Conservation (phyloP, 2,797 vertebrate species). For the Graptemys geographica region DNA sequence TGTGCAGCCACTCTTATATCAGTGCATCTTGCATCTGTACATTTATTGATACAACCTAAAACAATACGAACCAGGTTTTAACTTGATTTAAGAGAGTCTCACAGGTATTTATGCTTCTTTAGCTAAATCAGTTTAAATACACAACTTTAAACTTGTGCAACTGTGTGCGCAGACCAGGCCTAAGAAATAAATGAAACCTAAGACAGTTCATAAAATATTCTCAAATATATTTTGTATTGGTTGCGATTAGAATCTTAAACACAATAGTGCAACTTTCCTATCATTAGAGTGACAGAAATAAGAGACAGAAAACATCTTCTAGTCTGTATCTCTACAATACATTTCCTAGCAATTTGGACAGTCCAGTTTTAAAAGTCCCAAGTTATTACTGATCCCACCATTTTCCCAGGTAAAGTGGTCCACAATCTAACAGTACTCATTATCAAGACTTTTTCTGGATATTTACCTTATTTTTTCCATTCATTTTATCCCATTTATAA, state of each 20-base stretch:
- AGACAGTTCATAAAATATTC: background rate
- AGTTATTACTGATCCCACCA: background rate
- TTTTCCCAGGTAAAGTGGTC: background rate
- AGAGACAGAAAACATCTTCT: background rate
- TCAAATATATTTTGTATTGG: background rate
- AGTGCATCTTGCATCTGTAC: background rate
- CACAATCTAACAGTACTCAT: background rate
- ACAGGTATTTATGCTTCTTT: background rate
- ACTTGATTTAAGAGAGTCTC: background rate
- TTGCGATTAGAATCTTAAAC: background rate
- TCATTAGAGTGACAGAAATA: background rate
- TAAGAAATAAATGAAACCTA: background rate
- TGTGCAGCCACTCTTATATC: background rate
- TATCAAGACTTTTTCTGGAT: background rate
- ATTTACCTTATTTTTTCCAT: background rate
- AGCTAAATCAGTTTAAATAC: background rate
- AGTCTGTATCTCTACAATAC: background rate
- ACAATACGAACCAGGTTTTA: background rate
- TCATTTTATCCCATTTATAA: background rate
- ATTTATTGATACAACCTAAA: background rate
- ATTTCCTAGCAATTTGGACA: background rate
- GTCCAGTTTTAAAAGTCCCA: background rate
- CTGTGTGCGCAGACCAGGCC: background rate
- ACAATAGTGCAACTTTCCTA: background rate
- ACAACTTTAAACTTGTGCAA: background rate